Evolutionary conservation across 2,888 invertebrate species (phyloP), one percentile per base, ranked within the genome.

Genomic region (Sphaeridia pumilis): DNA sequence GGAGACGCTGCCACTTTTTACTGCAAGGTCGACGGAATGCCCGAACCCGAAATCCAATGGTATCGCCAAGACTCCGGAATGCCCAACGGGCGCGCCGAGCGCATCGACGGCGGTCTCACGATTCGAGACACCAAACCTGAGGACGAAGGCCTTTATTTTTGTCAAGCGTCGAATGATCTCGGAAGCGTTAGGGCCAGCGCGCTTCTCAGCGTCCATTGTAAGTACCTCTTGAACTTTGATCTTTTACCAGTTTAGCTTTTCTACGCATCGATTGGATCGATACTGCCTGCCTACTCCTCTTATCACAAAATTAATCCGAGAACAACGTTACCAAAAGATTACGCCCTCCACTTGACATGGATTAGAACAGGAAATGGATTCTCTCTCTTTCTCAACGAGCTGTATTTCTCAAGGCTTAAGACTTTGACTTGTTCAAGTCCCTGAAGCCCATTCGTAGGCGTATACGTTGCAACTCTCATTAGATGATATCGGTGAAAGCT

Each of bases 11-110:
- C 88, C 46, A 83, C 85, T 67, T 88, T 94, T 72, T 82, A 84
- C 66, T 94, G 93, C 70, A 81, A 83, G 64, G 90, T 87, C 2
- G 84, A 84, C 57, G 93, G 93, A 28, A 93, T 93, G 73, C 89
- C 92, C 38, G 77, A 81, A 49, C 92, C 93, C 1, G 84, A 84
- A 66, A 84, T 93, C 48, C 77, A 84, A 34, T 94, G 93, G 93
- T 78, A 84, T 52, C 80, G 89, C 59, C 84, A 87, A 69, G 85
- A 84, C 69, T 89, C 88, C 46, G 82, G 84, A 67, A 82, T 92
- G 76, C 88, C 90, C 3, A 81, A 83, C 46, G 58, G 62, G 34
- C 57, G 65, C 31, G 54, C 61, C 25, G 61, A 64, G 52, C 53
- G 64, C 53, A 63, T 65, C 58, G 60, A 60, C 51, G 61, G 63